Conservation (phyloP, 2,888 invertebrate genomes). For the Caenorhabditis wallacei region DNA sequence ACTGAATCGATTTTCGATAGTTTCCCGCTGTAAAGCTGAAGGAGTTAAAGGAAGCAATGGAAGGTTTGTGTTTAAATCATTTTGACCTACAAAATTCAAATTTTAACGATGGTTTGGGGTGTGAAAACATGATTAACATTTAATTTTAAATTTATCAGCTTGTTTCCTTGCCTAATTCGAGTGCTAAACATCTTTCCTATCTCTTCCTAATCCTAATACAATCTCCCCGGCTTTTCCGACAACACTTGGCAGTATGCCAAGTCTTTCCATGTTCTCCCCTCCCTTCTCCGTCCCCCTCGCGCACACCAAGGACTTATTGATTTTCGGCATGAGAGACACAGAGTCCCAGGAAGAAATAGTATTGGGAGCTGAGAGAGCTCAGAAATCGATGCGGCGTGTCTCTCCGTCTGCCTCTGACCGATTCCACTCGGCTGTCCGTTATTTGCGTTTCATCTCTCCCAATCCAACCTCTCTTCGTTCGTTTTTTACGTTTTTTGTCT, state of each 20-base stretch:
- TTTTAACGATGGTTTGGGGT: no score
- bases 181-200: no score
- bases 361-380: neutral
- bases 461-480: neutral
- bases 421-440: constrained; percentile 2
- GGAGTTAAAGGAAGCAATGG: constrained; percentile 22
- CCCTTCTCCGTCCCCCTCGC: neutral
- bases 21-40: constrained; percentile 20
- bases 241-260: constrained; percentile 28
- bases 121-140: no score
- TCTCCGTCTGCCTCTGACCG: constrained; percentile 7
- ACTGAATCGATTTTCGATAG: constrained; percentile 8
- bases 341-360: neutral
- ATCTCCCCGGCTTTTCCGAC: neutral
- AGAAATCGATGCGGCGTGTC: constrained; percentile 1
- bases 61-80: constrained; percentile 18
- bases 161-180: no score
- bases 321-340: constrained; percentile 11
- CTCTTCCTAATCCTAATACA: no score
- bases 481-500: constrained; percentile 1
- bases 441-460: neutral
- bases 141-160: no score
- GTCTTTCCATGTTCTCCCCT: neutral
- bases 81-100: no score
- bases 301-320: neutral